Evolutionary conservation across 2,888 invertebrate genomes (phyloP).

Genomic region (Diaperis boleti): DNA sequence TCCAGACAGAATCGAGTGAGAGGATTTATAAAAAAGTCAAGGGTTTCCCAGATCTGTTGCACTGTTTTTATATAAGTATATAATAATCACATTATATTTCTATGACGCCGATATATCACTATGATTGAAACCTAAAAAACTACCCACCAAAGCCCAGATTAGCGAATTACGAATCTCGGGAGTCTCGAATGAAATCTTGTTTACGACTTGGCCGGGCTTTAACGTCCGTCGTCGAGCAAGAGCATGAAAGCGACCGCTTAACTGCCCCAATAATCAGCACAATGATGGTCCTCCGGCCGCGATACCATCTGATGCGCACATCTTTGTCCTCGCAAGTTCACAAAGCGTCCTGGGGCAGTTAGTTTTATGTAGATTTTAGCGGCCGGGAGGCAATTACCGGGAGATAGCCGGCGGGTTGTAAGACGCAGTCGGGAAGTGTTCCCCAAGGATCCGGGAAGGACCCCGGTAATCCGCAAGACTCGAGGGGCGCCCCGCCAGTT

Average conservation of each 20-base stretch:
- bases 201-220: slow-evolving; percentile 34
- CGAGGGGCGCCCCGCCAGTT: slow-evolving; percentile 57
- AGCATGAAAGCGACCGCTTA: slow-evolving; percentile 41
- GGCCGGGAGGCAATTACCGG: slow-evolving; percentile 50
- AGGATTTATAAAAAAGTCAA: too few species aligned
- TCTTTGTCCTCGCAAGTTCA: slow-evolving; percentile 55
- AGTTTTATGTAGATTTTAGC: slow-evolving; percentile 61
- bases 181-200: slow-evolving; percentile 33
- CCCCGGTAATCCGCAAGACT: slow-evolving; percentile 62
- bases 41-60: too few species aligned
- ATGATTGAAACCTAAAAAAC: too few species aligned
- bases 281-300: slow-evolving; percentile 40
- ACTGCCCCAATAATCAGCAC: slow-evolving; percentile 38
- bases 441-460: slow-evolving; percentile 60
- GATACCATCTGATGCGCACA: slow-evolving; percentile 47
- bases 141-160: too few species aligned
- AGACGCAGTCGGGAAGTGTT: slow-evolving; percentile 64
- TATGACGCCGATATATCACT: too few species aligned
- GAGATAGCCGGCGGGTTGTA: slow-evolving; percentile 58
- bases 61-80: too few species aligned
- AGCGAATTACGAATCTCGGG: too few species aligned
- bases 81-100: too few species aligned
- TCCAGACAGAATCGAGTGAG: too few species aligned
- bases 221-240: slow-evolving; percentile 43
- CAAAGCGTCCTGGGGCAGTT: slow-evolving; percentile 59